A percentile compares a stretch with the other conserved stretches of the same genome.
Conservation (phyloP, 1,140 invertebrate species). For the Diprion similis region DNA sequence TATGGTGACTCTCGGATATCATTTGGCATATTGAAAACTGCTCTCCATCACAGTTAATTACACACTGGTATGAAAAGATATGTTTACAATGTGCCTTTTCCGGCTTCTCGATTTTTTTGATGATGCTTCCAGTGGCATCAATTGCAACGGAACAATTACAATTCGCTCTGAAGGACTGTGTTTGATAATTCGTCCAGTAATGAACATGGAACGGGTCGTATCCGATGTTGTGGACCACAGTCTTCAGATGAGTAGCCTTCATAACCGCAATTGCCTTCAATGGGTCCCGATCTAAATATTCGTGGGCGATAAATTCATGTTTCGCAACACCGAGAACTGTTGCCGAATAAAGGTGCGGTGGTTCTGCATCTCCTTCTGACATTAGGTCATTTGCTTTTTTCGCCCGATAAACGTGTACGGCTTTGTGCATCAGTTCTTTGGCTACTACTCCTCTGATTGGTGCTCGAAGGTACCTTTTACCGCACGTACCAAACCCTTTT, state of each 20-base stretch:
- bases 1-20: conserved; percentile 26
- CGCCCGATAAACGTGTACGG: neutral
- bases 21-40: conserved; percentile 26
- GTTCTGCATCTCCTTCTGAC: conserved; percentile 19
- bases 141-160: conserved; percentile 12
- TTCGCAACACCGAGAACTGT: conserved; percentile 21
- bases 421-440: neutral
- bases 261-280: conserved; percentile 24
- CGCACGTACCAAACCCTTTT: conserved; percentile 17
- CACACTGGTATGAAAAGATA: conserved; percentile 28
- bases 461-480: conserved; percentile 25
- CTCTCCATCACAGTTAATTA: conserved; percentile 15
- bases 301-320: conserved; percentile 10
- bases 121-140: conserved; percentile 28
- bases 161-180: conserved; percentile 16
- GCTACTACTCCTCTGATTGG: conserved; percentile 13
- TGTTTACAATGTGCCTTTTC: conserved; percentile 17
- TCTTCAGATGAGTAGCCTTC: conserved; percentile 12
- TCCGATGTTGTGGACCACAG: conserved; percentile 23
- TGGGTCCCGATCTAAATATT: conserved; percentile 26
- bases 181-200: conserved; percentile 24
- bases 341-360: conserved; percentile 19
- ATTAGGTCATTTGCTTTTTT: conserved; percentile 21
- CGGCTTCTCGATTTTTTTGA: conserved; percentile 16
- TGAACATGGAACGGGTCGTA: conserved; percentile 19